Evolutionary conservation across 2,797 vertebrate genomes (phyloP), one percentile per base, ranked within the genome.

Genomic region (Platyrinchus mystaceus): DNA sequence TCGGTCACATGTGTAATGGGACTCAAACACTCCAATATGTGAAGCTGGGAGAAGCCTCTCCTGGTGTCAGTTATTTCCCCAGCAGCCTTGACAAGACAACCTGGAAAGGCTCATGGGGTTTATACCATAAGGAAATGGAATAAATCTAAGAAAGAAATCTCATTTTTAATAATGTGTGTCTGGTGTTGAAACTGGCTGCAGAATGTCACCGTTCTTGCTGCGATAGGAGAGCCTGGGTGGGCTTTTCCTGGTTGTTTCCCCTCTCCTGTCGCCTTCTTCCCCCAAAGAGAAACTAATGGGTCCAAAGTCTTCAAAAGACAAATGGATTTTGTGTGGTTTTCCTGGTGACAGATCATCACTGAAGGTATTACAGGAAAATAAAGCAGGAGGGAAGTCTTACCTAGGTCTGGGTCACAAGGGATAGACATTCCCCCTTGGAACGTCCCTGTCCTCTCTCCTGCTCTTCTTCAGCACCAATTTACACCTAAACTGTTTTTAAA

Each of bases 1-100:
- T 78, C 91, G 94, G 67, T 55, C 95, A 62, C 64, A 83, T 80
- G 23, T 69, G 79, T n/a, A 73, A 43, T 74, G 70, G 70, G 55
- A 81, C 64, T 97, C 11, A 2, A 71, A 16, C 28, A 55, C 58
- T n/a, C 84, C 71, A 52, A 43, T 9, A 80, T 47, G 58, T 89
- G 77, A 71, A 74, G 84, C 30, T 24, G 28, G 41, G 53, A 93
- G 44, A 50, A 79, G 28, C 9, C 14, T 22, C 34, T 76, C 59
- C 70, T 78, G 64, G 36, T 56, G 47, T 47, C 46, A 32, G 0
- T 3, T 46, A n/a, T 63, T 83, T 80, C 76, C 62, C 69, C 23
- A 22, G 32, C 50, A 56, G 47, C 19, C 28, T 34, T 43, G 56
- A 26, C n/a, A 47, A 30, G 46, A 55, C 24, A 80, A 70, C 74